These are phyloP conservation scores for Euwallacea fornicatus DNA, from an alignment of 1,140 invertebrate genomes.

Conservation along the genomic window DNA sequence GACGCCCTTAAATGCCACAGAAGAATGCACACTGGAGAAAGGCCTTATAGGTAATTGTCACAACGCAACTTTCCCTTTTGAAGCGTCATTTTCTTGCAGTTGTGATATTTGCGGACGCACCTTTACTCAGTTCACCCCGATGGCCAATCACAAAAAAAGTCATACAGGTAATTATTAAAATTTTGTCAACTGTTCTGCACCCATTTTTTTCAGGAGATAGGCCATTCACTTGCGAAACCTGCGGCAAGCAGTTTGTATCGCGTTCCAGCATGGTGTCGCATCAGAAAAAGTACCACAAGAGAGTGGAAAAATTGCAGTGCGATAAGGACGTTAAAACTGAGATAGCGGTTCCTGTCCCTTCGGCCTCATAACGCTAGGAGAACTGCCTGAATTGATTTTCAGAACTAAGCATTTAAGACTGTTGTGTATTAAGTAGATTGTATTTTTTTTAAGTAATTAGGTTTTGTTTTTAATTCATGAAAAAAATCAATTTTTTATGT, in stretches of 20 bases:
- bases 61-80: neutral
- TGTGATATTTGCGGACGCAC: constrained; percentile 67
- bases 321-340: no score
- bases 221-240: constrained; percentile 77
- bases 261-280: constrained; percentile 64
- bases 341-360: no score
- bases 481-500: no score
- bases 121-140: constrained; percentile 66
- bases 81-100: constrained; percentile 38
- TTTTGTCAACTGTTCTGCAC: neutral
- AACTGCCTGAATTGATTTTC: no score
- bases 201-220: constrained; percentile 60
- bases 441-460: no score
- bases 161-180: constrained; percentile 62
- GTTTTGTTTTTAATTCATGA: no score
- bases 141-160: constrained; percentile 64
- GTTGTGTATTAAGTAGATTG: no score
- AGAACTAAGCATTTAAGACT: no score
- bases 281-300: constrained; percentile 57
- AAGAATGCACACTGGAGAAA: constrained; percentile 69
- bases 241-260: constrained; percentile 63
- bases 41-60: constrained; percentile 10
- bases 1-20: constrained; percentile 70
- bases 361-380: no score
- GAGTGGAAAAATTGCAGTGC: neutral